These are phyloP conservation scores for Cyphomyrus plagiostoma DNA, from an alignment of 2,113 vertebrate species.

Conservation along the genomic window DNA sequence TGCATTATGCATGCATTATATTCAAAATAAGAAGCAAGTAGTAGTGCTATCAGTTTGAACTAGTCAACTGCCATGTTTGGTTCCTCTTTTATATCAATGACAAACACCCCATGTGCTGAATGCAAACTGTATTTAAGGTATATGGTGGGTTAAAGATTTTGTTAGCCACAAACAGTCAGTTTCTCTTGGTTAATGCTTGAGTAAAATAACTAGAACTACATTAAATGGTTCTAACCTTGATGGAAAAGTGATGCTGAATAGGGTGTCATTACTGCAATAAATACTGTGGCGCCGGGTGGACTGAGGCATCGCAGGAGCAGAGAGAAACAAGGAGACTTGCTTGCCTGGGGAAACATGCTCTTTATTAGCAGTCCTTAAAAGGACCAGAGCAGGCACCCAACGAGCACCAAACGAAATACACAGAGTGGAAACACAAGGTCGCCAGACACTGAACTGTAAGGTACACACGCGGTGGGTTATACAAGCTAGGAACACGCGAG, in stretches of 20 bases:
- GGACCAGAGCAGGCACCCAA: too few species aligned
- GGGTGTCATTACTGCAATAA: not conserved
- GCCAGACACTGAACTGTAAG: too few species aligned
- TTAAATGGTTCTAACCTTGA: not conserved
- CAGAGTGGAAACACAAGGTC: too few species aligned
- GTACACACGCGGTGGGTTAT: too few species aligned
- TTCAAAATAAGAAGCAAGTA: not conserved
- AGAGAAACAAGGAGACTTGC: not conserved
- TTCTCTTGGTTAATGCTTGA: not conserved
- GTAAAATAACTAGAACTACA: not conserved
- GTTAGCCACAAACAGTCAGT: not conserved
- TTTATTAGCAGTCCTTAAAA: too few species aligned
- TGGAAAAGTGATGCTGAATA: not conserved
- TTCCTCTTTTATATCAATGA: not conserved
- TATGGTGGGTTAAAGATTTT: not conserved
- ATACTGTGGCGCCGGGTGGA: not conserved
- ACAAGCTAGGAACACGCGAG: too few species aligned
- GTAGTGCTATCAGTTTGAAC: not conserved
- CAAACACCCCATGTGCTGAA: not conserved
- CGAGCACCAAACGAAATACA: too few species aligned
- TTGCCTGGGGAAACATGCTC: too few species aligned
- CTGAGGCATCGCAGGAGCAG: not conserved
- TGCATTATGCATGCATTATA: not conserved
- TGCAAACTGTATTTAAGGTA: not conserved
- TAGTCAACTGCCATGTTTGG: not conserved